Conservation (phyloP, 2,888 invertebrate species). For the Nemapogon koenigi region DNA sequence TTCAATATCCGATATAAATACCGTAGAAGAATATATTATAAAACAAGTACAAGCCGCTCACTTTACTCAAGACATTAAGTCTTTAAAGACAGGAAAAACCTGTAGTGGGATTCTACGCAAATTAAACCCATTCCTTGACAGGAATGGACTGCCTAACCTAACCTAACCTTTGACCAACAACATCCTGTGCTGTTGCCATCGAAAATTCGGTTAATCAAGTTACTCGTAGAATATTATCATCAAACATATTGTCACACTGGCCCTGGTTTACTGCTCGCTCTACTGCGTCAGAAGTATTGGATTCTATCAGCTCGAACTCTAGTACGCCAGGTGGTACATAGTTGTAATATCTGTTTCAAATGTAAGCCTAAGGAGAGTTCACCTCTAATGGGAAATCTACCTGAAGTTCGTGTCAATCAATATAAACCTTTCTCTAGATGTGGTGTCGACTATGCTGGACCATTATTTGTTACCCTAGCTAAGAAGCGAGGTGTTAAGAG, state of each 20-base stretch:
- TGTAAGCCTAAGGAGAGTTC: constrained; percentile 1
- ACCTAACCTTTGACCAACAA: constrained; percentile 4
- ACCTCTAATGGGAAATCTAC: constrained; percentile 10
- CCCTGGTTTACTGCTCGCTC: constrained; percentile 1
- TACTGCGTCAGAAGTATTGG: constrained; percentile 10
- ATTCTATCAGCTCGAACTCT: constrained; percentile 6
- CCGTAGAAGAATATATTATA: no score
- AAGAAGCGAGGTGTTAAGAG: constrained; percentile 5
- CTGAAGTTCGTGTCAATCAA: constrained; percentile 7
- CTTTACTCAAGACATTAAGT: no score
- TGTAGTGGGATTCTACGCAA: no score
- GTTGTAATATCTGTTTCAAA: constrained; percentile 11
- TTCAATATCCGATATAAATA: no score
- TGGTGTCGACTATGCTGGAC: constrained; percentile 14
- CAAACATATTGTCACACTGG: constrained; percentile 5
- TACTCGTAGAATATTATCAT: constrained; percentile 6
- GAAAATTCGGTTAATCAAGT: neutral
- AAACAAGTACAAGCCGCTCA: no score
- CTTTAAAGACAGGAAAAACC: no score
- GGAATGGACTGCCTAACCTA: neutral
- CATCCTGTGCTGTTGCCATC: constrained; percentile 7
- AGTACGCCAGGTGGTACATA: constrained; percentile 7
- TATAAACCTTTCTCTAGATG: constrained; percentile 9
- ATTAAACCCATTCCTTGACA: constrained; percentile 7
- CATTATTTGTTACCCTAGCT: constrained; percentile 6